Percentiles rank a stretch among this genome's conserved stretches.
These are phyloP conservation scores for Leptatherina wallacei DNA, from an alignment of 2,797 vertebrate genomes.

Conservation along the genomic window DNA sequence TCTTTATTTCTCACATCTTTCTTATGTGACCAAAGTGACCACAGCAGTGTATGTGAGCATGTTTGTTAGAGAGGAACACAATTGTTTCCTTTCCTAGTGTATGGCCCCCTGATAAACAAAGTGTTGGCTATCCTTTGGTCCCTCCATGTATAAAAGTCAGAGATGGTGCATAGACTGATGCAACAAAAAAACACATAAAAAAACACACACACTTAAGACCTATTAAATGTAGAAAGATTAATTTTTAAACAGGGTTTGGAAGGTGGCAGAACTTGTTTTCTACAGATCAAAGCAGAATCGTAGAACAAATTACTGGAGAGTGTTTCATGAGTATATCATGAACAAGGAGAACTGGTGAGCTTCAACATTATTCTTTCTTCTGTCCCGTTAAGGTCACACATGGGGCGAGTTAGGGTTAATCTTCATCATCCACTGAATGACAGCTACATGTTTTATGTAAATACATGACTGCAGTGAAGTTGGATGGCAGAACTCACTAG, in stretches of 20 bases:
- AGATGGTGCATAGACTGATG: background rate
- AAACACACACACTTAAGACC: slow-evolving; percentile 1
- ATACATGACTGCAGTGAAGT: slow-evolving; percentile 32
- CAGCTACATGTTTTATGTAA: slow-evolving; percentile 29
- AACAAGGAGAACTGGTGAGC: slow-evolving; percentile 23
- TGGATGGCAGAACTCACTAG: background rate
- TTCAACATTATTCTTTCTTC: slow-evolving; percentile 8
- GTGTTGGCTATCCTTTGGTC: too few species aligned
- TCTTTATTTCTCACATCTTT: too few species aligned
- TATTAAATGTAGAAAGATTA: slow-evolving; percentile 15
- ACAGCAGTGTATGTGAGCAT: too few species aligned
- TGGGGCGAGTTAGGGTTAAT: slow-evolving; percentile 10
- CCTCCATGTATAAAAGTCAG: too few species aligned
- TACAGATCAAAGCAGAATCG: slow-evolving; percentile 3
- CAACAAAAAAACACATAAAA: background rate
- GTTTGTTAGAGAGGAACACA: too few species aligned
- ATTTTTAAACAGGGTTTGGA: slow-evolving; percentile 16
- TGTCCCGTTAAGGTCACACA: slow-evolving; percentile 12
- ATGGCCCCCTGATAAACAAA: too few species aligned
- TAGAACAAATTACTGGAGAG: slow-evolving; percentile 25
- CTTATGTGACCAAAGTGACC: too few species aligned
- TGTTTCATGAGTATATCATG: slow-evolving; percentile 24
- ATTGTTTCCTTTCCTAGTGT: too few species aligned
- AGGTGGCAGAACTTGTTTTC: slow-evolving; percentile 8
- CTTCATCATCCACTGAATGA: background rate